Evolutionary conservation across 2,888 invertebrate species (phyloP).

Genomic region (Tetrapedia diversipes): DNA sequence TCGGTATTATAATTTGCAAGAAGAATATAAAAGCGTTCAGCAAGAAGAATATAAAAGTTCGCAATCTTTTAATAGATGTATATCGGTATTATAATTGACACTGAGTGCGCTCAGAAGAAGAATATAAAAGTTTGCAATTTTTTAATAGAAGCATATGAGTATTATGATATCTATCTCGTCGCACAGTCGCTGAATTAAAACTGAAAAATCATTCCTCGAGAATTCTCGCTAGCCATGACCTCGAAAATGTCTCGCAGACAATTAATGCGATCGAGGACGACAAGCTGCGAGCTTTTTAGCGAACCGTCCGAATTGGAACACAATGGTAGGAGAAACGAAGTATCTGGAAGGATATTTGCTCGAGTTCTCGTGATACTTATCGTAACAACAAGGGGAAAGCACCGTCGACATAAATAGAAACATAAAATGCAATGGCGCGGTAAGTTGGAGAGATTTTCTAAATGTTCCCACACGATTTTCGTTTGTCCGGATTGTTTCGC

Average conservation of each 20-base stretch:
- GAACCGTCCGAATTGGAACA: background rate
- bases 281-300: background rate
- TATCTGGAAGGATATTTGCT: slow-evolving; percentile 9
- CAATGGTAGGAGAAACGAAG: slow-evolving; percentile 1
- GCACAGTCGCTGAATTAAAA: no score
- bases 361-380: slow-evolving; percentile 31
- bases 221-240: slow-evolving; percentile 22
- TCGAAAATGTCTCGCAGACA: slow-evolving; percentile 12
- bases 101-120: no score
- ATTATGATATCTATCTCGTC: no score
- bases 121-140: no score
- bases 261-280: slow-evolving; percentile 4
- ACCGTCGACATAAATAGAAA: slow-evolving; percentile 29
- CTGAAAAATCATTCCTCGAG: background rate
- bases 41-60: no score
- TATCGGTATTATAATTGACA: no score
- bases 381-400: slow-evolving; percentile 28
- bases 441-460: slow-evolving; percentile 18
- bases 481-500: slow-evolving; percentile 1
- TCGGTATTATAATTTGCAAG: no score
- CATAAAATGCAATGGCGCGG: slow-evolving; percentile 26
- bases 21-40: no score
- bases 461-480: background rate
- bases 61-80: no score
- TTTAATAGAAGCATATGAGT: no score